phyloP scores from a whole-genome alignment of 2,797 vertebrate species.

The Eremophila alpestris region DNA sequence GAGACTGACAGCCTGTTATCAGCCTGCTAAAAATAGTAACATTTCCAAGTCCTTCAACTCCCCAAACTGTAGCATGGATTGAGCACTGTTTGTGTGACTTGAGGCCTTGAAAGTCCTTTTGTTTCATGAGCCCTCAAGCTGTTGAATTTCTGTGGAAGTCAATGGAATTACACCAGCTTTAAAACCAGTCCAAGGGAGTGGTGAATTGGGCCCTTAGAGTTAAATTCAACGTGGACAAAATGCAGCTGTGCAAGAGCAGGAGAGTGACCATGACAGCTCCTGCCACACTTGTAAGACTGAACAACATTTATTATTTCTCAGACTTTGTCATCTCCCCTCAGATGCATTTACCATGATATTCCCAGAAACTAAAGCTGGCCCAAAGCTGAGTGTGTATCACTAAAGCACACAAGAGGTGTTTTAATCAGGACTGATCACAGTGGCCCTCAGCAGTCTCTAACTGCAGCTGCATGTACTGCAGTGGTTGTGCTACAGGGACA shows the following conservation, averaged over 20 bases:
- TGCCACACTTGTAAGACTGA: neutral
- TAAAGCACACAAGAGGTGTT: neutral
- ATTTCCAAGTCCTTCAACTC: neutral
- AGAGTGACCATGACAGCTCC: neutral
- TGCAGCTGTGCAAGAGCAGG: neutral
- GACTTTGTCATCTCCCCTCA: neutral
- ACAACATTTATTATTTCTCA: constrained; percentile 1
- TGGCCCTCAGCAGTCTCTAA: neutral
- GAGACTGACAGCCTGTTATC: neutral
- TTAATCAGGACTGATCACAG: neutral
- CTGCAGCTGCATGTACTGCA: neutral
- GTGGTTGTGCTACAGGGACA: neutral
- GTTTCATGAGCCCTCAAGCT: neutral
- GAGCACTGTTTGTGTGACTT: neutral
- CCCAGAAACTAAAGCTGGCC: constrained; percentile 17
- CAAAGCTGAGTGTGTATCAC: neutral
- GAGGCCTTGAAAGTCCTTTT: neutral
- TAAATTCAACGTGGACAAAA: neutral
- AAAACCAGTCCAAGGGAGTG: neutral
- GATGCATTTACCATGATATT: neutral
- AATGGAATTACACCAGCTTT: neutral
- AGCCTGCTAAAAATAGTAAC: neutral
- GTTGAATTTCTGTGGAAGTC: neutral
- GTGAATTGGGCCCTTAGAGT: neutral
- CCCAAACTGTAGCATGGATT: neutral